Evolutionary conservation across 2,888 invertebrate genomes (phyloP).

Genomic region (Suillia variegata): DNA sequence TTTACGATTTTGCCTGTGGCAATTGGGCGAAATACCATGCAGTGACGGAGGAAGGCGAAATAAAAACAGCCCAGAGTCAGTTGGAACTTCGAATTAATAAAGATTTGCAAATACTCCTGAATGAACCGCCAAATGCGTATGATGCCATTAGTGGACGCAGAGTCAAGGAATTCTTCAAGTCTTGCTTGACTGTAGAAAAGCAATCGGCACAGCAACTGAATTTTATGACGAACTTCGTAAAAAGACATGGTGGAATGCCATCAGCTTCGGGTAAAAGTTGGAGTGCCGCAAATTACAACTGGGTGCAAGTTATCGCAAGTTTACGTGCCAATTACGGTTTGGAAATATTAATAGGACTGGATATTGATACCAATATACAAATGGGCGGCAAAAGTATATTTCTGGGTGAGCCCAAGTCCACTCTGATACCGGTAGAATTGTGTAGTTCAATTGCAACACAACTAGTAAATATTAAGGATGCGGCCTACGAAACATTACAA

Average conservation of each 20-base stretch:
- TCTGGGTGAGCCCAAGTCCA: constrained; percentile 45
- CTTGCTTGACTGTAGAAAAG: constrained; percentile 39
- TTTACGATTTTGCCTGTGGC: constrained; percentile 55
- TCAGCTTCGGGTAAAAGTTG: constrained; percentile 42
- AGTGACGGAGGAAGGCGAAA: constrained; percentile 31
- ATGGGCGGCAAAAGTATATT: constrained; percentile 44
- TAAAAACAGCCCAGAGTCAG: constrained; percentile 36
- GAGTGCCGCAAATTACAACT: constrained; percentile 40
- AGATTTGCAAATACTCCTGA: constrained; percentile 39
- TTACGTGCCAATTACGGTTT: constrained; percentile 46
- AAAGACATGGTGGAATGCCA: constrained; percentile 45
- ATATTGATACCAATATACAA: constrained; percentile 44
- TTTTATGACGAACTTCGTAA: constrained; percentile 41
- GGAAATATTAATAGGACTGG: constrained; percentile 52
- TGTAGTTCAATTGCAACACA: constrained; percentile 38
- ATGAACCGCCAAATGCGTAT: constrained; percentile 28
- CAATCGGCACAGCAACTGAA: constrained; percentile 34
- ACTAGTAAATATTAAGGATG: constrained; percentile 31
- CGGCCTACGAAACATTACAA: constrained; percentile 39
- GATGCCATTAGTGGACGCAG: constrained; percentile 33
- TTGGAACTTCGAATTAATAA: constrained; percentile 37
- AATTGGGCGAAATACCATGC: constrained; percentile 44
- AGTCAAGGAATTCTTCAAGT: constrained; percentile 47
- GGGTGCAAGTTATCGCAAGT: constrained; percentile 45
- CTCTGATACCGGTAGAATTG: constrained; percentile 44